phyloP scores from a whole-genome alignment of 2,113 vertebrate species.

The Callipepla squamata region DNA sequence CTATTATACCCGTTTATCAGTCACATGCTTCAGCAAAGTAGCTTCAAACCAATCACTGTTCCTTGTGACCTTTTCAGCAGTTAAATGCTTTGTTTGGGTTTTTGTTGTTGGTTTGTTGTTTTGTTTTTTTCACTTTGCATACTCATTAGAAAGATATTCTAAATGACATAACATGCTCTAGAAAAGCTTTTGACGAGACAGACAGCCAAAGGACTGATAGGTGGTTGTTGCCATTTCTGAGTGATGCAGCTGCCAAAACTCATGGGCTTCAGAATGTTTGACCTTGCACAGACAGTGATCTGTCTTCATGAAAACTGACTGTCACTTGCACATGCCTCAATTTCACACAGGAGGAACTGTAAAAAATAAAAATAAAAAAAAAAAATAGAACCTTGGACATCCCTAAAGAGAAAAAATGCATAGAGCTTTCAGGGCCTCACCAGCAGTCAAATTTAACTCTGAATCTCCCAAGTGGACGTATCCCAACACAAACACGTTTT shows the following conservation, averaged over 20 bases:
- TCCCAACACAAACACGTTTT: constrained; percentile 24
- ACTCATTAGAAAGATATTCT: constrained; percentile 8
- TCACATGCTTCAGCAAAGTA: background rate
- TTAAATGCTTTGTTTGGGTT: background rate
- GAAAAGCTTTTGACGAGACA: constrained; percentile 52
- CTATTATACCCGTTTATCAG: background rate
- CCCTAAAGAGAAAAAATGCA: constrained; percentile 77
- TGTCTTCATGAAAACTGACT: constrained; percentile 79
- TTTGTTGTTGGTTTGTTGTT: too few species aligned
- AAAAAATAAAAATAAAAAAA: background rate
- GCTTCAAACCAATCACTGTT: background rate
- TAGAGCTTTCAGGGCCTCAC: constrained; percentile 25
- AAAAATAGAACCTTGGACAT: constrained; percentile 65
- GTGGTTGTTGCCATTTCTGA: constrained; percentile 73
- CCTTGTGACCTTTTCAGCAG: background rate
- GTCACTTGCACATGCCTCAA: constrained; percentile 76
- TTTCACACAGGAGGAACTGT: constrained; percentile 75
- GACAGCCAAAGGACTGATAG: constrained; percentile 48
- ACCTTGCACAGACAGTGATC: constrained; percentile 81
- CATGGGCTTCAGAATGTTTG: constrained; percentile 71
- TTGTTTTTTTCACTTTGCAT: background rate
- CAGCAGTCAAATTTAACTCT: constrained; percentile 69
- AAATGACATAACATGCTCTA: constrained; percentile 2
- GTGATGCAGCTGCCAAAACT: constrained; percentile 69
- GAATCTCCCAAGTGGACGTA: constrained; percentile 30